Percentiles rank a stretch among this genome's conserved stretches.
Conservation (phyloP, 2,888 invertebrate genomes). For the Sussaba pulchella region DNA sequence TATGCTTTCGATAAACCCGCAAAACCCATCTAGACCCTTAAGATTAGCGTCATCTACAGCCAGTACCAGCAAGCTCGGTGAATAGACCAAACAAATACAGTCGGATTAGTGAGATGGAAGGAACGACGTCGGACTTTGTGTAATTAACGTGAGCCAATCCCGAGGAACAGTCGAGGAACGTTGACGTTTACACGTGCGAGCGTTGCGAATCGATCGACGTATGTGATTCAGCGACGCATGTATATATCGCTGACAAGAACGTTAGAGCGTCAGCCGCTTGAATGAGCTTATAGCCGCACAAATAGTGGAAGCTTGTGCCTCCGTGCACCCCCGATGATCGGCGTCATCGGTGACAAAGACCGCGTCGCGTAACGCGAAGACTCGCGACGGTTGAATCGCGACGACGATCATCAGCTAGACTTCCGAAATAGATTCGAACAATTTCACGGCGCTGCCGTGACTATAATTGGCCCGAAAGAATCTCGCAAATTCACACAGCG, state of each 20-base stretch:
- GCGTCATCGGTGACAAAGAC: conserved; percentile 5
- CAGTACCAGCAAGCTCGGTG: not conserved
- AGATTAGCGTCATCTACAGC: no score
- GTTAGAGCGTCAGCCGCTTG: not conserved
- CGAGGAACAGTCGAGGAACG: no score
- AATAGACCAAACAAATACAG: not conserved
- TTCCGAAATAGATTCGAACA: conserved; percentile 5
- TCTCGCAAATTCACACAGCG: conserved; percentile 3
- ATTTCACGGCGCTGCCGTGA: not conserved
- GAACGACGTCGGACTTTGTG: no score
- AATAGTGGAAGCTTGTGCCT: not conserved
- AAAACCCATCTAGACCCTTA: no score
- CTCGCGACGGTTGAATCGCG: not conserved
- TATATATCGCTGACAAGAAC: not conserved
- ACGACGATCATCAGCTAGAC: not conserved
- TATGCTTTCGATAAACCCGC: no score
- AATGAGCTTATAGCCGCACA: conserved; percentile 3
- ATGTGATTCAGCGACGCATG: not conserved
- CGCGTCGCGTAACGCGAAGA: not conserved
- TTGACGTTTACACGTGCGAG: not conserved
- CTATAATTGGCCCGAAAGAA: conserved; percentile 10
- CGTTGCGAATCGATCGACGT: not conserved
- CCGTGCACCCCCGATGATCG: not conserved
- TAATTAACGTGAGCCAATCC: no score
- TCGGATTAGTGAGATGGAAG: not conserved